Percentiles rank a stretch among this genome's conserved stretches.
phyloP scores from a whole-genome alignment of 2,797 vertebrate species.

The Setipinna tenuifilis region DNA sequence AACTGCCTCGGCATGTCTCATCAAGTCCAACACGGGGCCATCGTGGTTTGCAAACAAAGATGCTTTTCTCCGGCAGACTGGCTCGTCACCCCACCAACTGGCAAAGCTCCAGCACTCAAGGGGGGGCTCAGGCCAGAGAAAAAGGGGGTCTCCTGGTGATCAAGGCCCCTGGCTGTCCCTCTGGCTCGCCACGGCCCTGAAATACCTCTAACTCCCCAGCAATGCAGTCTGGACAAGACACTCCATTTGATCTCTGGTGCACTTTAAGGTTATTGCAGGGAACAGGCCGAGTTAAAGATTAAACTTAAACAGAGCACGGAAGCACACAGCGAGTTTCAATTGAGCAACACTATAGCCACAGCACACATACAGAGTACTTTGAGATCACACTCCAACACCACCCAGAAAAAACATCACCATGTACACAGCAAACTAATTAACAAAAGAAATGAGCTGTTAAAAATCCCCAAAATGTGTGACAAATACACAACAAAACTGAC shows the following conservation, averaged over 20 bases:
- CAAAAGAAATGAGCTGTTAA: neutral
- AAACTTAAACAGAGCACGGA: neutral
- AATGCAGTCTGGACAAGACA: neutral
- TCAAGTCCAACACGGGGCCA: neutral
- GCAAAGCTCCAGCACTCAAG: neutral
- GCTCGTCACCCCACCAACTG: slow-evolving; percentile 4
- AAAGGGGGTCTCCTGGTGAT: neutral
- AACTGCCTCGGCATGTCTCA: slow-evolving; percentile 32
- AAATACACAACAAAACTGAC: neutral
- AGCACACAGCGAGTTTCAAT: neutral
- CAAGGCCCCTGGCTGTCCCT: neutral
- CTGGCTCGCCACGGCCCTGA: neutral
- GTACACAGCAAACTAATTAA: neutral
- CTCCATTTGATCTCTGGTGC: neutral
- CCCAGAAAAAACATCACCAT: neutral
- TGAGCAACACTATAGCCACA: neutral
- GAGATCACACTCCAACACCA: neutral
- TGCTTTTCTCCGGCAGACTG: slow-evolving; percentile 23
- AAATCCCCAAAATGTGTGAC: neutral
- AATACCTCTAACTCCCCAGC: slow-evolving; percentile 8
- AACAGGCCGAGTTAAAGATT: slow-evolving; percentile 27
- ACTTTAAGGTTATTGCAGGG: neutral
- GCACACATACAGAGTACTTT: neutral
- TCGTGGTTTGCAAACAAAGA: slow-evolving; percentile 17
- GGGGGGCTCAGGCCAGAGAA: neutral